Evolutionary conservation across 2,113 vertebrate genomes (phyloP), one percentile per base, ranked within the genome.

Genomic region (Corvus cornix): DNA sequence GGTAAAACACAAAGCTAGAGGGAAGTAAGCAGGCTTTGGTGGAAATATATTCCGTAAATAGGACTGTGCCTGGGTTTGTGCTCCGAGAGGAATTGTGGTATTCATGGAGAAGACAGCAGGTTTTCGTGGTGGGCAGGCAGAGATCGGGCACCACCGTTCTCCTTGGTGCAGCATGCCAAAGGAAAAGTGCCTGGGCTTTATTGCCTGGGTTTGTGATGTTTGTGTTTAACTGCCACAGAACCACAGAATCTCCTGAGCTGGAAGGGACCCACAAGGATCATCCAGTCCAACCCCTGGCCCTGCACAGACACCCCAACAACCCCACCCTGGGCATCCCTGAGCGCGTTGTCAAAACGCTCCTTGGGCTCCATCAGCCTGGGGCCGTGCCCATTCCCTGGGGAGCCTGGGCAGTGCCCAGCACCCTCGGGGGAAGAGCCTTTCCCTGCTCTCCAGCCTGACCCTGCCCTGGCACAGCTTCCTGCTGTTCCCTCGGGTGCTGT

Each of bases 1-100:
- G 98, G 98, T 98, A 98, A 98, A 98, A 89, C 79, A 81, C 75
- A 92, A 96, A 86, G 90, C 76, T 95, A 48, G 75, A 96, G 95
- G 91, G 93, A 95, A 94, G 87, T 85, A 60, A 83, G 55, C 52
- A 97, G 95, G 87, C 41, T 90, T 79, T 28, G 59, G 49, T 33
- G 89, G 74, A 44, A 46, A 52, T 90, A 31, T 74, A 24, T 87
- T 74, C 52, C 11, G 2, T 73, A 35, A 92, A 39, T 55, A 96
- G 84, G 96, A 89, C 69, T 56, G 58, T 93, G 80, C 48, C 27
- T 35, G 35, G 35, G 35, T 35, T 82, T 74, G 58, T 93, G 73
- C 70, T 87, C 69, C 2, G 4, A 84, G 48, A 73, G 48, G 59
- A 91, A 59, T 4, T 6, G 9, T 51, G 49, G 59, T 64, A 2